Conservation (phyloP, 2,888 invertebrate genomes). For the Reticulitermes lucifugus region DNA sequence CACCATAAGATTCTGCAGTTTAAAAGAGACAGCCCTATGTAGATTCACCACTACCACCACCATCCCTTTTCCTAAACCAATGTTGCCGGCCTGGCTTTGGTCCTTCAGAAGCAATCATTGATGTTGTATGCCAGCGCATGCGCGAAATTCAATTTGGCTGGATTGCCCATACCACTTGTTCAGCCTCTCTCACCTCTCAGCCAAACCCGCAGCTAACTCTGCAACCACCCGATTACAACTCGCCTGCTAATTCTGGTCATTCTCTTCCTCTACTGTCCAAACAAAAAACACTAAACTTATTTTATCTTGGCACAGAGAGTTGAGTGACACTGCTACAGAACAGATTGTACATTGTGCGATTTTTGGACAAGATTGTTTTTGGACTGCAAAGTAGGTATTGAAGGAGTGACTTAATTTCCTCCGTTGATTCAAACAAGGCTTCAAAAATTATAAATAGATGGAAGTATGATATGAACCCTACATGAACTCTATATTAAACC, state of each 20-base stretch:
- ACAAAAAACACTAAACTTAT: not conserved
- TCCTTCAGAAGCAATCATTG: constrained; percentile 20
- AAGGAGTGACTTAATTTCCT: no score
- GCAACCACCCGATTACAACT: constrained; percentile 6
- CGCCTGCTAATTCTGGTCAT: constrained; percentile 3
- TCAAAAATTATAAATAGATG: no score
- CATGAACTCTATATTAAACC: no score
- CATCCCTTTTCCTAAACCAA: constrained; percentile 21
- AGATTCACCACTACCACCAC: constrained; percentile 23
- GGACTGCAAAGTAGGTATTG: no score
- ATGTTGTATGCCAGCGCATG: constrained; percentile 30
- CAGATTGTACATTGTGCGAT: no score
- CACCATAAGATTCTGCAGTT: not conserved
- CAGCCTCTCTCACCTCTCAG: constrained; percentile 20
- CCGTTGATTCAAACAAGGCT: no score
- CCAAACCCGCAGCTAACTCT: not conserved
- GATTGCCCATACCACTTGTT: constrained; percentile 21
- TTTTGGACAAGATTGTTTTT: no score
- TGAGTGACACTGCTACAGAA: not conserved
- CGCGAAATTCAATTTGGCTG: constrained; percentile 23
- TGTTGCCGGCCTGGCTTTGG: constrained; percentile 24
- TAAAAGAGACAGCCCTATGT: not conserved
- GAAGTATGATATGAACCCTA: no score
- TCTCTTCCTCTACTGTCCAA: not conserved
- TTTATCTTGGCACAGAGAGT: not conserved